Base-by-base conservation (phyloP, 30 jellyfish, hydroid and myxozoan species). In the Turritopsis rubra region DNA sequence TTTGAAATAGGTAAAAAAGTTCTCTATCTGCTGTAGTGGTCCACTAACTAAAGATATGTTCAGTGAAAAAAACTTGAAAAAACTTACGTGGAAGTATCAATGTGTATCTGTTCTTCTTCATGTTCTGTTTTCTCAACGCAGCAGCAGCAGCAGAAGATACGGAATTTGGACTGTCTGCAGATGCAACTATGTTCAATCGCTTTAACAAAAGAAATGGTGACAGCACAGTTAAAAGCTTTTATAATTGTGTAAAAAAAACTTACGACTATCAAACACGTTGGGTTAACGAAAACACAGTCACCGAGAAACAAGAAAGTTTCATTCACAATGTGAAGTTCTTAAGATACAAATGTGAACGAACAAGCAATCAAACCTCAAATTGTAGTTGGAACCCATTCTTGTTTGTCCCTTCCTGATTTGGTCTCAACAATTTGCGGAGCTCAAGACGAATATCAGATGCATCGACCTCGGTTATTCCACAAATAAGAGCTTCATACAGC, bases 381-480 rank as follows among this genome's bases (percentile, higher is more conserved):
- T 91, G 97, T 23, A 19, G 68, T 21, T 91, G 90, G 80, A 80
- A 86, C 19, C 97, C 97, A 16, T 89, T 68, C 60, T 83, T 85
- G 28, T 26, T 53, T 26, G 87, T 53, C 16, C 87, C 90, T 29
- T 73, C 76, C 21, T 70, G 71, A 41, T 41, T 41, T 41, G 60
- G 60, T 17, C 86, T 18, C 25, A 71, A 54, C 88, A 91, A 70
- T 23, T 77, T 79, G 52, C 52, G 75, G 24, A 66, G 71, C 60
- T 91, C 66, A 27, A 72, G 70, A 23, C 84, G 24, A 28, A 87
- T 27, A 30, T 85, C 82, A 41, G 89, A 89, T 16, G 90, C 80
- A 53, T 80, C 80, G n/a, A 85, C 81, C 71, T 92, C 96, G 13
- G 98, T 92, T 21, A 74, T 83, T 25, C 96, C 98, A 81, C 96